Evolutionary conservation across 2,888 invertebrate genomes (phyloP).

Genomic region (Ophion ellenae): DNA sequence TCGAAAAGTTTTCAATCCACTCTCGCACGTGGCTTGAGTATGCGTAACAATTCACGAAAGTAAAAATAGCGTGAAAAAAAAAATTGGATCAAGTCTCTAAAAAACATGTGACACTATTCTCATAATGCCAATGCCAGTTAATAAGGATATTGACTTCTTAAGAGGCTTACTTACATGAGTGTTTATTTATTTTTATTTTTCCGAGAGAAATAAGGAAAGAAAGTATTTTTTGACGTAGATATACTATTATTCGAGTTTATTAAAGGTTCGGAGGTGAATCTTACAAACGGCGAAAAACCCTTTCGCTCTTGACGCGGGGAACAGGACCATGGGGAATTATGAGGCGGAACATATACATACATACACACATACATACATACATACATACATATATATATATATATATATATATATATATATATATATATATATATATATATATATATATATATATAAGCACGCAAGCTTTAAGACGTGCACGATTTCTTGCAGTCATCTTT

Average conservation of each 20-base stretch:
- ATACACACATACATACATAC: neutral
- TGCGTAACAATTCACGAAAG: neutral
- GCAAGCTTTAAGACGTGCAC: constrained; percentile 39
- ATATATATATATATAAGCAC: neutral
- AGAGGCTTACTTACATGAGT: neutral
- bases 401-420: no score
- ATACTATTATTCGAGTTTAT: constrained; percentile 32
- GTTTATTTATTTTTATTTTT: neutral
- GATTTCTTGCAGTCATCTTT: constrained; percentile 51
- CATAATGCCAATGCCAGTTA: neutral
- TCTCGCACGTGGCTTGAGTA: neutral
- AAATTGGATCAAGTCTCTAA: neutral
- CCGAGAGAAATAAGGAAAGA: neutral
- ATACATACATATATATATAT: no score
- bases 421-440: no score
- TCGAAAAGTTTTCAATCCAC: neutral
- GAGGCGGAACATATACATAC: neutral
- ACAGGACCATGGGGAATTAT: constrained; percentile 45
- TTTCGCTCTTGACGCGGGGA: constrained; percentile 28
- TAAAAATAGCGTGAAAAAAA: neutral
- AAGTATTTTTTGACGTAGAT: neutral
- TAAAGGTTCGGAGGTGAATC: constrained; percentile 32
- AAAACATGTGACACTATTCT: neutral
- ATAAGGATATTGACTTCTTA: neutral
- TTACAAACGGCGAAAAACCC: constrained; percentile 32